Percentiles rank a stretch among this genome's conserved stretches.
These are phyloP conservation scores for Protobothrops flavoviridis DNA, from an alignment of 2,113 vertebrate genomes.

Conservation along the genomic window DNA sequence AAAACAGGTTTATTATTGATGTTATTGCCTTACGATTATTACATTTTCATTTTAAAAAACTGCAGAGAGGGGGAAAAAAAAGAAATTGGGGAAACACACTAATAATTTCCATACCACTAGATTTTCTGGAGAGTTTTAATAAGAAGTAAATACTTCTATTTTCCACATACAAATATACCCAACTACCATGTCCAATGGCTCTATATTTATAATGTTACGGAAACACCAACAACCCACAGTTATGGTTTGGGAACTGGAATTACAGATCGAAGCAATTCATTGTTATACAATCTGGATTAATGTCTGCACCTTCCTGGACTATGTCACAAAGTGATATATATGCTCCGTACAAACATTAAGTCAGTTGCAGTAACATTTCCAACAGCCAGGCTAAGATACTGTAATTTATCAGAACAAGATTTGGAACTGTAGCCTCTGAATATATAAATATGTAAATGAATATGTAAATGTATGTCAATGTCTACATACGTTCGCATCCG, in stretches of 20 bases:
- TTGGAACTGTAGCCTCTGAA: constrained; percentile 22
- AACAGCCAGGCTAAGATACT: background rate
- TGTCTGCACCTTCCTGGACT: background rate
- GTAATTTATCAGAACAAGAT: background rate
- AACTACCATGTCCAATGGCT: constrained; percentile 44
- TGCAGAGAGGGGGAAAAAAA: constrained; percentile 36
- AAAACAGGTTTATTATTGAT: constrained; percentile 72
- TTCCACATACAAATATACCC: constrained; percentile 34
- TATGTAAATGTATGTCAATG: constrained; percentile 5
- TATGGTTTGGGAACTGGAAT: background rate
- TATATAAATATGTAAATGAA: constrained; percentile 12
- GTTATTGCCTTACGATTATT: constrained; percentile 62
- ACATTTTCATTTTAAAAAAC: constrained; percentile 63
- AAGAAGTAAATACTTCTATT: constrained; percentile 27
- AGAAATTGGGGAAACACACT: constrained; percentile 48
- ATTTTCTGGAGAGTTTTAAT: constrained; percentile 32
- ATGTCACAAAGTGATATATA: background rate
- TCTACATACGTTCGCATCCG: constrained; percentile 19
- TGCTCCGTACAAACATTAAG: background rate
- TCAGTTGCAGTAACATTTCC: background rate
- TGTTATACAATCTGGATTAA: background rate
- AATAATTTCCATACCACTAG: background rate
- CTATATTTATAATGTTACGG: constrained; percentile 42
- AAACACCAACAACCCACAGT: constrained; percentile 3
- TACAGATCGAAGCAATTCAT: background rate